phyloP scores from a whole-genome alignment of 2,888 invertebrate species.

The Torymus texanus region DNA sequence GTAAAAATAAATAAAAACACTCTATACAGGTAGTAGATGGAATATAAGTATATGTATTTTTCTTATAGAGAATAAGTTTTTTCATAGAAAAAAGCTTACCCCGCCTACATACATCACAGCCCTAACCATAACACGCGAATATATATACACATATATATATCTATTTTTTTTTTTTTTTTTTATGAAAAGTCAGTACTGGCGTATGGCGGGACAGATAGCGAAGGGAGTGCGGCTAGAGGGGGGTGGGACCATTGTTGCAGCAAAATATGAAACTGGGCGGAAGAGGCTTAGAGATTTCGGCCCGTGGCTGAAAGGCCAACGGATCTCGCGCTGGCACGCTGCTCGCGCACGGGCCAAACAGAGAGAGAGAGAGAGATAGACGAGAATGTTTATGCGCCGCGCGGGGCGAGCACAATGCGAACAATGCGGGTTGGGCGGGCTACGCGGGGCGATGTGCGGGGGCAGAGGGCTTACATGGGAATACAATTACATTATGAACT shows the following conservation, averaged over 20 bases:
- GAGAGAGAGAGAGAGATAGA: conserved; percentile 26
- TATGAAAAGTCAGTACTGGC: conserved; percentile 17
- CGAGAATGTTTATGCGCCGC: background rate
- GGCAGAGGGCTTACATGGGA: conserved; percentile 69
- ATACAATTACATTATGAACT: conserved; percentile 76
- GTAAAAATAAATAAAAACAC: background rate
- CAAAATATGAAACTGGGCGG: conserved; percentile 60
- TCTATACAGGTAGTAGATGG: background rate
- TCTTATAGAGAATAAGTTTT: background rate
- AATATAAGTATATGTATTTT: background rate
- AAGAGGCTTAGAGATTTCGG: conserved; percentile 68
- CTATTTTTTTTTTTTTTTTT: conserved; percentile 8
- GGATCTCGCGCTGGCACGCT: conserved; percentile 8
- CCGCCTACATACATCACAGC: background rate
- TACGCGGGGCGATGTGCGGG: conserved; percentile 69
- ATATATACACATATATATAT: background rate
- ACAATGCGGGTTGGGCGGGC: conserved; percentile 67
- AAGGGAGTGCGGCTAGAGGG: conserved; percentile 27
- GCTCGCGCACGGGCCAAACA: conserved; percentile 3
- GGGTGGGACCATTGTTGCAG: conserved; percentile 48
- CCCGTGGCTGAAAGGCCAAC: conserved; percentile 57
- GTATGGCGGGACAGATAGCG: background rate
- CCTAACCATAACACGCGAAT: background rate
- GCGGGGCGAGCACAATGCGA: conserved; percentile 68
- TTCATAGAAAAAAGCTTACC: background rate